These are phyloP conservation scores for Quadroppia sp. DNA, from an alignment of 2,888 invertebrate species.

Conservation along the genomic window DNA sequence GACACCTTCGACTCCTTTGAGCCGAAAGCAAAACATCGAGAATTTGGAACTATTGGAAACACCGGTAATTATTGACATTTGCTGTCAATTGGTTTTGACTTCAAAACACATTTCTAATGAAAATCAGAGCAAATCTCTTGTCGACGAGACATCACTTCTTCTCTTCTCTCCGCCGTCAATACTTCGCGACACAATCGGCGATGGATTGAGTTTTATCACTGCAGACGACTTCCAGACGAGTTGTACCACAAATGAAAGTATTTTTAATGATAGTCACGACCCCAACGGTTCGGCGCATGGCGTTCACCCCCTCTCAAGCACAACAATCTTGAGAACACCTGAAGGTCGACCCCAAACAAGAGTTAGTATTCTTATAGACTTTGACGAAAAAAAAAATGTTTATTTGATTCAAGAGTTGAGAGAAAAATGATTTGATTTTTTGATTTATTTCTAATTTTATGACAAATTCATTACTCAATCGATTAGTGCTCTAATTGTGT, in stretches of 20 bases:
- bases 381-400: not conserved
- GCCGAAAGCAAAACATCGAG: not conserved
- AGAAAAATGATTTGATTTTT: conserved; percentile 11
- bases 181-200: not conserved
- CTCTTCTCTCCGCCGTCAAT: conserved; percentile 33
- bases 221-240: not conserved
- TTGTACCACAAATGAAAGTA: not conserved
- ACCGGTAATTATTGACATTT: conserved; percentile 23
- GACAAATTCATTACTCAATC: not conserved
- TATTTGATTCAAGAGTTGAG: too few species aligned
- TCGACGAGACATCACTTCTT: conserved; percentile 7
- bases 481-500: conserved; percentile 36
- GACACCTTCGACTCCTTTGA: conserved; percentile 18
- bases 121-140: conserved; percentile 38
- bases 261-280: conserved; percentile 27
- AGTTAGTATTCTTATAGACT: conserved; percentile 12
- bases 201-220: not conserved
- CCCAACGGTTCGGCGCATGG: not conserved
- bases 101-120: not conserved
- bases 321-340: not conserved
- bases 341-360: not conserved
- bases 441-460: not conserved
- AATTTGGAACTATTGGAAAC: conserved; percentile 37
- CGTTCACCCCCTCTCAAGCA: not conserved
- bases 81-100: not conserved